Conservation (phyloP, 2,113 vertebrate genomes). For the Dicrurus megarhynchus region DNA sequence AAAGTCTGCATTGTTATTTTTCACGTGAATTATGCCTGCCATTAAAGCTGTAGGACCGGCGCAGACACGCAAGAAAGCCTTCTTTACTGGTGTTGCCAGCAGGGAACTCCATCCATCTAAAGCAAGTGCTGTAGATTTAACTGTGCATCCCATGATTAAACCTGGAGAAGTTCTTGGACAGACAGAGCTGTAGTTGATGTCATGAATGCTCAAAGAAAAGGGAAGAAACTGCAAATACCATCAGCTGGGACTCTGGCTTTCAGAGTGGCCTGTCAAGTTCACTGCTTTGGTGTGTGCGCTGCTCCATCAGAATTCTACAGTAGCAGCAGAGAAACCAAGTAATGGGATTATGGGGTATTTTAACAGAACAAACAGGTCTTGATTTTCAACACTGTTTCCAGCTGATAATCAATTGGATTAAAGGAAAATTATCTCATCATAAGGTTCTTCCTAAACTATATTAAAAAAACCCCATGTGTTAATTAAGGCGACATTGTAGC, state of each 20-base stretch:
- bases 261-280: not conserved
- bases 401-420: not conserved
- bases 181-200: not conserved
- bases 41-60: not conserved
- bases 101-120: not conserved
- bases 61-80: not conserved
- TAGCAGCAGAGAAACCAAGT: not conserved
- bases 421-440: not conserved
- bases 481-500: not conserved
- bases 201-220: not conserved
- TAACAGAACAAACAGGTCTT: not conserved
- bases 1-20: not conserved
- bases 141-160: not conserved
- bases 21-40: not conserved
- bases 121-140: not conserved
- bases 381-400: not conserved
- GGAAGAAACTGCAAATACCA: not conserved
- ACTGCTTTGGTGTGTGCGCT: not conserved
- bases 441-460: not conserved
- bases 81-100: not conserved
- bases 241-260: not conserved
- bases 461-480: not conserved
- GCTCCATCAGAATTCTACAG: not conserved
- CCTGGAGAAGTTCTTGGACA: not conserved
- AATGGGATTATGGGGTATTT: not conserved